Conservation (phyloP, 2,113 vertebrate genomes). For the Tautogolabrus adspersus region DNA sequence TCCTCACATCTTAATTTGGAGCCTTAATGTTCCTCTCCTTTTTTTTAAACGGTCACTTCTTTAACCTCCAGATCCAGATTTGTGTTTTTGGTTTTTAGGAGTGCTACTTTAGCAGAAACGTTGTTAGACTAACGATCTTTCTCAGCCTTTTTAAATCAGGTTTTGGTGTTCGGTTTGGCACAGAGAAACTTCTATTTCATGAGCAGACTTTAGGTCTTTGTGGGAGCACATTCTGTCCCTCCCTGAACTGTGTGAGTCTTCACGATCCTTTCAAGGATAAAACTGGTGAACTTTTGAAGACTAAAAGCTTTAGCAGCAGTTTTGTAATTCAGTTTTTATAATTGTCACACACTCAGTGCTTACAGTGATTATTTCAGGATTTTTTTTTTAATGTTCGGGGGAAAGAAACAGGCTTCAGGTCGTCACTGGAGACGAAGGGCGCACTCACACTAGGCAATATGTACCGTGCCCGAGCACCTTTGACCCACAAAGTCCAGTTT, state of each 20-base stretch:
- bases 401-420: too few relatives aligned
- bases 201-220: not conserved
- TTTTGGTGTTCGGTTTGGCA: slow-evolving; percentile 12
- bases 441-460: too few relatives aligned
- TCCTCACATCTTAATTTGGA: not conserved
- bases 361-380: too few relatives aligned
- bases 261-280: too few relatives aligned
- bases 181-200: not conserved
- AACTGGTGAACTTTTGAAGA: too few relatives aligned
- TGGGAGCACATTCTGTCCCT: not conserved
- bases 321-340: not conserved
- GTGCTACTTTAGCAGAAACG: slow-evolving; percentile 9
- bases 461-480: too few relatives aligned
- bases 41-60: not conserved
- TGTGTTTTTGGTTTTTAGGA: not conserved
- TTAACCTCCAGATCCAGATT: not conserved
- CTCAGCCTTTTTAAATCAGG: not conserved
- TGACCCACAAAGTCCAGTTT: too few relatives aligned
- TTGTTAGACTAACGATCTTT: not conserved
- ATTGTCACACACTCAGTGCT: too few relatives aligned
- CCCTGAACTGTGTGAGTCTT: too few relatives aligned
- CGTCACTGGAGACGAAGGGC: too few relatives aligned
- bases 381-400: too few relatives aligned
- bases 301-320: not conserved
- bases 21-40: not conserved